Conservation (phyloP, 2,888 invertebrate species). For the Tineola bisselliella region DNA sequence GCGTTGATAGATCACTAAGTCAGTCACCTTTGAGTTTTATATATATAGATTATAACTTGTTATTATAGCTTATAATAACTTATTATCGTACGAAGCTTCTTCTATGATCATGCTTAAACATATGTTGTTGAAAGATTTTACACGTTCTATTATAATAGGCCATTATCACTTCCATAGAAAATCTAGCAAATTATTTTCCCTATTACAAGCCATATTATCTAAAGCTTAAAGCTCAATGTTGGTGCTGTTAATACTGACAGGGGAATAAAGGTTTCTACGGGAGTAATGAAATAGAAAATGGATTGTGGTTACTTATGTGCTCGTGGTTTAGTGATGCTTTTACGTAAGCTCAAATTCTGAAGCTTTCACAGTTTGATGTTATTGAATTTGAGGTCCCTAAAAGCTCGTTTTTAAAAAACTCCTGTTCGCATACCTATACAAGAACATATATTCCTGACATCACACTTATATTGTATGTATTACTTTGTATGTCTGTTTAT, state of each 20-base stretch:
- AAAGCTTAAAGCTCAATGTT: neutral
- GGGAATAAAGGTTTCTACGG: neutral
- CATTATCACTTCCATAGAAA: neutral
- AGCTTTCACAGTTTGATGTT: too few relatives aligned
- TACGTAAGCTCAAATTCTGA: neutral
- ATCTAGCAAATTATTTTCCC: neutral
- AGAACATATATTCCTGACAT: too few relatives aligned
- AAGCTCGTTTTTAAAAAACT: too few relatives aligned
- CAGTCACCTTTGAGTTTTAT: too few relatives aligned
- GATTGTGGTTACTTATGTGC: neutral
- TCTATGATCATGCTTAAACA: neutral
- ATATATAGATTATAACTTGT: too few relatives aligned
- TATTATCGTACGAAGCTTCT: too few relatives aligned
- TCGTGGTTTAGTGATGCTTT: neutral
- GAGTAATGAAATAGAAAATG: neutral
- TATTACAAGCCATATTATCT: neutral
- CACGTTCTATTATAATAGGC: neutral
- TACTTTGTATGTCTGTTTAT: too few relatives aligned
- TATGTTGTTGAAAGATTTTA: neutral
- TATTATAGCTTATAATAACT: too few relatives aligned
- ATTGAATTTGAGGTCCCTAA: too few relatives aligned
- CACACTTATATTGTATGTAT: too few relatives aligned
- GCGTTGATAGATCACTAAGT: too few relatives aligned
- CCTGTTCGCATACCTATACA: too few relatives aligned
- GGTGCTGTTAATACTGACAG: neutral